Conservation (phyloP, 2,113 vertebrate species). For the Prolemur simus region DNA sequence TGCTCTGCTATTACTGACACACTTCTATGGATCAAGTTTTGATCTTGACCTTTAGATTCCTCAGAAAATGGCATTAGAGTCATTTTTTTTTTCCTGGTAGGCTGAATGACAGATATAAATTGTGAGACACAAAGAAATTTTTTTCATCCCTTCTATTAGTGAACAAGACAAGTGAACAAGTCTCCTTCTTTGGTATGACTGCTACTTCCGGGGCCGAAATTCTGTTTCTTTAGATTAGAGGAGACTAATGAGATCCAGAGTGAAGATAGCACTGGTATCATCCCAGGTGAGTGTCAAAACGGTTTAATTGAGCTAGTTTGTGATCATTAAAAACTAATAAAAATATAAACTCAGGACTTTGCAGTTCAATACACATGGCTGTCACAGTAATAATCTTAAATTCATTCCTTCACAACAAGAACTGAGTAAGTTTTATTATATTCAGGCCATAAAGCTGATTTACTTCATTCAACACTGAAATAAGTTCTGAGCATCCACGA, state of each 20-base stretch:
- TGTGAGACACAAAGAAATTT: not conserved
- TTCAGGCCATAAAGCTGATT: slow-evolving; percentile 56
- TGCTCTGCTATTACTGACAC: not conserved
- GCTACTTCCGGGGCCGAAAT: not conserved
- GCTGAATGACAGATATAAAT: not conserved
- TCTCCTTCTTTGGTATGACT: not conserved
- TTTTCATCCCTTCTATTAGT: not conserved
- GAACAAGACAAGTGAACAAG: not conserved
- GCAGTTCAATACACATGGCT: not conserved
- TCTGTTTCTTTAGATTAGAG: slow-evolving; percentile 5
- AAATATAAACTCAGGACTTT: not conserved
- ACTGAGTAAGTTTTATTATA: slow-evolving; percentile 46
- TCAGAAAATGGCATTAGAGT: not conserved
- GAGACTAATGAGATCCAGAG: not conserved
- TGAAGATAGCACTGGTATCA: not conserved
- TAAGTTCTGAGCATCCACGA: not conserved
- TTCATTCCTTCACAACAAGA: slow-evolving; percentile 54
- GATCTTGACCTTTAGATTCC: not conserved
- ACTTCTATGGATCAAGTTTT: not conserved
- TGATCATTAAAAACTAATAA: not conserved
- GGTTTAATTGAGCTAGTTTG: not conserved
- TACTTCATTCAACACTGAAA: slow-evolving; percentile 36
- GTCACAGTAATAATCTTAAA: slow-evolving; percentile 19
- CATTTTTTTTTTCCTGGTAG: not conserved
- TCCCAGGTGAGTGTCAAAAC: not conserved